These are phyloP conservation scores for Entelurus aequoreus DNA, from an alignment of 2,113 vertebrate genomes.

Conservation along the genomic window DNA sequence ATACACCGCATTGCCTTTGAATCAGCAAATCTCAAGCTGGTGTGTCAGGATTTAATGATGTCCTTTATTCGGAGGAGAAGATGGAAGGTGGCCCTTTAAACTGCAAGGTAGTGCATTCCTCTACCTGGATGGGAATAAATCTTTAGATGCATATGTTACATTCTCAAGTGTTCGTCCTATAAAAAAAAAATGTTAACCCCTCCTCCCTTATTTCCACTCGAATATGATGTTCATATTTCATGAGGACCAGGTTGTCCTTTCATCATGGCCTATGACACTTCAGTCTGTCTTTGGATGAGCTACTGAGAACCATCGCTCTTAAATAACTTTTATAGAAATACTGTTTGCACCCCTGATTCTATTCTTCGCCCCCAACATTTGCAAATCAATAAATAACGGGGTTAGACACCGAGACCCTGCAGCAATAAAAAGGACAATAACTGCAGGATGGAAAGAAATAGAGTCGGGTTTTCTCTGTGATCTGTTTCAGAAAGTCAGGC, in stretches of 20 bases:
- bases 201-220: conserved; percentile 21
- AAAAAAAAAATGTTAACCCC: conserved; percentile 16
- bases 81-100: conserved; percentile 30
- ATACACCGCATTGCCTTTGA: conserved; percentile 43
- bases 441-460: too few relatives aligned
- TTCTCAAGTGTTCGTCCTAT: conserved; percentile 22
- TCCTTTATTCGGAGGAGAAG: conserved; percentile 49
- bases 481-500: too few relatives aligned
- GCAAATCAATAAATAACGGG: conserved; percentile 73
- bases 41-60: conserved; percentile 65
- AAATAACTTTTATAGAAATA: conserved; percentile 71
- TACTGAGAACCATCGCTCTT: conserved; percentile 45
- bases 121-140: conserved; percentile 19
- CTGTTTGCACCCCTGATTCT: conserved; percentile 25
- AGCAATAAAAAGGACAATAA: conserved; percentile 28
- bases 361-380: conserved; percentile 7
- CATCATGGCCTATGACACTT: conserved; percentile 44
- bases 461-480: too few relatives aligned
- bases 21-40: conserved; percentile 49
- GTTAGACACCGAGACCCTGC: conserved; percentile 24
- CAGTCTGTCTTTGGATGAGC: conserved; percentile 43
- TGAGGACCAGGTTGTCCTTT: conserved; percentile 40
- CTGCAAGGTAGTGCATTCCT: conserved; percentile 1
- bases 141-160: conserved; percentile 17
- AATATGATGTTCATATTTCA: conserved; percentile 59